Evolutionary conservation across 92 coral and sea anemone genomes (phyloP).

Genomic region (Epizoanthus rinbou): DNA sequence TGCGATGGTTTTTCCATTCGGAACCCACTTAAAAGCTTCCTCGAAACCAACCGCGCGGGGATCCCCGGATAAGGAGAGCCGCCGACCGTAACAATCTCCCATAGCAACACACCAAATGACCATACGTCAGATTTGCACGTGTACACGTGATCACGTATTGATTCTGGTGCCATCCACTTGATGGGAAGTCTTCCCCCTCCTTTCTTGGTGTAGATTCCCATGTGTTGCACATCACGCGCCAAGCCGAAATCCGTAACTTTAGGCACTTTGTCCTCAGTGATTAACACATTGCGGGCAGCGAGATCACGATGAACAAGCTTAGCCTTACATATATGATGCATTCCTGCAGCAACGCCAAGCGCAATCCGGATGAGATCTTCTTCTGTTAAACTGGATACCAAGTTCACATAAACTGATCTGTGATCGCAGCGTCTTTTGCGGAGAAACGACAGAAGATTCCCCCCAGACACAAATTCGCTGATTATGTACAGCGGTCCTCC

Average conservation of each 20-base stretch:
- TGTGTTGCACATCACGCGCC: slow-evolving; percentile 45
- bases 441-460: slow-evolving; percentile 57
- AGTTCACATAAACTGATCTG: no score
- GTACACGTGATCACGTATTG: slow-evolving; percentile 61
- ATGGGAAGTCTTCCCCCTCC: slow-evolving; percentile 64
- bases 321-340: no score
- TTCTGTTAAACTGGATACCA: no score
- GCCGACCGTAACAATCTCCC: slow-evolving; percentile 85
- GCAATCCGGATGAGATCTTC: no score
- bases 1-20: slow-evolving; percentile 76
- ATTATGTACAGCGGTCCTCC: slow-evolving; percentile 67
- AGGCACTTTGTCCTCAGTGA: slow-evolving; percentile 41
- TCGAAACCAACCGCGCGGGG: slow-evolving; percentile 59
- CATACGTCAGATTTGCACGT: slow-evolving; percentile 79
- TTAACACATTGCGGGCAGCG: slow-evolving; percentile 49
- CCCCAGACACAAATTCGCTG: slow-evolving; percentile 68
- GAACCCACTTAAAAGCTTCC: slow-evolving; percentile 62
- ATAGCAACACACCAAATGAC: slow-evolving; percentile 78
- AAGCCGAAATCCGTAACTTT: slow-evolving; percentile 52
- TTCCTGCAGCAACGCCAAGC: no score
- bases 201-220: slow-evolving; percentile 44
- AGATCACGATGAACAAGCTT: slow-evolving; percentile 53
- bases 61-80: slow-evolving; percentile 77
- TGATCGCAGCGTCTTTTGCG: slow-evolving; percentile 42
- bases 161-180: slow-evolving; percentile 84